Conservation (phyloP, 2,797 vertebrate genomes). For the Hemibagrus guttatus region DNA sequence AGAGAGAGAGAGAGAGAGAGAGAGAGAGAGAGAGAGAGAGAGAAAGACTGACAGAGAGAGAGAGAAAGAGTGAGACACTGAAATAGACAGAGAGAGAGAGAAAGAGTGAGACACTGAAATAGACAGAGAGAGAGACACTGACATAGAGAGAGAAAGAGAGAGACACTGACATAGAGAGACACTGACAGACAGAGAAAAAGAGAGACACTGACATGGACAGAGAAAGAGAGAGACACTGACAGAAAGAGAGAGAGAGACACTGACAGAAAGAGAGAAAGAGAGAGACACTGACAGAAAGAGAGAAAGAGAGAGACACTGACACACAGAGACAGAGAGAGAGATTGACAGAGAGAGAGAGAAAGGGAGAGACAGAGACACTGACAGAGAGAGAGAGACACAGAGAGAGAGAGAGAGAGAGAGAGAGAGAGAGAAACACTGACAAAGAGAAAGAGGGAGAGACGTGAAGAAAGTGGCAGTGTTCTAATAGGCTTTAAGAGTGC, state of each 20-base stretch:
- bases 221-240: too few species aligned
- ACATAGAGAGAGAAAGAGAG: too few species aligned
- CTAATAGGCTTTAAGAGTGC: conserved; percentile 12
- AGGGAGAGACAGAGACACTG: conserved; percentile 6
- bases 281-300: background rate
- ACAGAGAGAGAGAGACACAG: too few species aligned
- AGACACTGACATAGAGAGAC: too few species aligned
- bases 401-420: background rate
- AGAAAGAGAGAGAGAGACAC: too few species aligned
- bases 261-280: background rate
- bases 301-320: background rate
- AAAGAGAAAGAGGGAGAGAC: background rate
- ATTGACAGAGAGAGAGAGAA: conserved; percentile 8
- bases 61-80: conserved; percentile 11
- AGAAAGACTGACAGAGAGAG: background rate
- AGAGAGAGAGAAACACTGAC: background rate
- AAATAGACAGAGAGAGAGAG: conserved; percentile 4
- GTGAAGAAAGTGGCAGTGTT: background rate
- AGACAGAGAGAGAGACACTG: background rate
- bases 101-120: background rate
- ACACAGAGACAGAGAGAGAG: background rate
- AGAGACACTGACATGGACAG: background rate
- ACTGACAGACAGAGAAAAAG: conserved; percentile 1
- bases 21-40: background rate
- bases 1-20: background rate